Evolutionary conservation across 2,888 invertebrate species (phyloP), one percentile per base, ranked within the genome.

Genomic region (Nycteola revayana): DNA sequence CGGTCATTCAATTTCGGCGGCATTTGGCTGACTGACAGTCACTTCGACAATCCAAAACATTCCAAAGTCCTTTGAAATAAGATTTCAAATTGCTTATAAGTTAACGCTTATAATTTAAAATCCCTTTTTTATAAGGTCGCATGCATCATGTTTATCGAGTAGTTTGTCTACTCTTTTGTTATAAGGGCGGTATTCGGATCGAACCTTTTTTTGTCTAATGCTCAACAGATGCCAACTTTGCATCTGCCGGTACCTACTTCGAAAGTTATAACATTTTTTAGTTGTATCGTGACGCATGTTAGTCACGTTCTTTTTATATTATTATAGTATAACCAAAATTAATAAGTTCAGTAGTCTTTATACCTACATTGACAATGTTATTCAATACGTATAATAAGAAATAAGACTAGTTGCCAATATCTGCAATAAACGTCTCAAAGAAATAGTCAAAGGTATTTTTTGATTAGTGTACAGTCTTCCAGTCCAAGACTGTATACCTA

Each of bases 11-110:
- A 44, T 60, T 65, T 50, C 57, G 60, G 64, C 57, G 60, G 56
- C 71, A 70, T 69, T 68, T 66, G 70, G 66, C 49, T 49, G 53
- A 49, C 54, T 48, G 47, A 54, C 53, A 46, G 42, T 42, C 7
- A 3, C n/a, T 5, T 21, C n/a, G 21, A 21, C 38, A 31, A 31
- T 29, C 36, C 26, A 29, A 17, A 28, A 10, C 26, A 26, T 20
- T 32, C 27, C 10, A 38, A 52, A 36, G 9, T 28, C 11, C 25
- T 27, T 43, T 33, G 40, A 10, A 43, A 50, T 49, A 59, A 42
- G 47, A 30, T 17, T n/a, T 25, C 32, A 42, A 31, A 47, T 47
- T 54, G 8, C 33, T 9, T 31, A 35, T 44, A 21, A 18, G 18
- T 5, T 18, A 5, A 18, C n/a, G n/a, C n/a, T n/a, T n/a, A n/a